These are phyloP conservation scores for Neodontobutis hainanensis DNA, from an alignment of 2,113 vertebrate species.

Conservation along the genomic window DNA sequence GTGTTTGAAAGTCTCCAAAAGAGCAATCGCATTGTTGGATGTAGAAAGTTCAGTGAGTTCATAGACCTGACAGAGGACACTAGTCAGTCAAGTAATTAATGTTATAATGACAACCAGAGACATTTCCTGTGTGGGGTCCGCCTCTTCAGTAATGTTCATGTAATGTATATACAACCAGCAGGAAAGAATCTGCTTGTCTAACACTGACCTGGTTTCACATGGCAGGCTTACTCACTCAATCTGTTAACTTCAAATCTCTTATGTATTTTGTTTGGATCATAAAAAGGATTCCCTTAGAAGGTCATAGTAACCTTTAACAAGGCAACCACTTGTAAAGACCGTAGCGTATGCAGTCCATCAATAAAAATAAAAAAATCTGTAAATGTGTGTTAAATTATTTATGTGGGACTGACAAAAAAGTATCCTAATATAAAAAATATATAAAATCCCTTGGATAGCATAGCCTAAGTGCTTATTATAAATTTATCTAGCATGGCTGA, in stretches of 20 bases:
- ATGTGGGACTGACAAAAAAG: constrained; percentile 25
- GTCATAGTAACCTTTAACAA: constrained; percentile 2
- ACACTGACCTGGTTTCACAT: constrained; percentile 29
- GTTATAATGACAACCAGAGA: constrained; percentile 39
- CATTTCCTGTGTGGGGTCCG: constrained; percentile 35
- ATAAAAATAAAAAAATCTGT: not conserved
- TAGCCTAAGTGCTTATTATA: constrained; percentile 68
- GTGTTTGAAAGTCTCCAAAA: not conserved
- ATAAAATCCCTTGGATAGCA: constrained; percentile 47
- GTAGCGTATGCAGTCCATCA: constrained; percentile 2
- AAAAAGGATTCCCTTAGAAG: constrained; percentile 16
- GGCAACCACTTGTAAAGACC: not conserved
- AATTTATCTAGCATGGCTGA: constrained; percentile 58
- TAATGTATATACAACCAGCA: constrained; percentile 28
- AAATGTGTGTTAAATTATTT: constrained; percentile 19
- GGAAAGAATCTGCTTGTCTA: constrained; percentile 25
- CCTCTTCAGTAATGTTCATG: constrained; percentile 2
- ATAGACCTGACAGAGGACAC: constrained; percentile 30
- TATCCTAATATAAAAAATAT: constrained; percentile 23
- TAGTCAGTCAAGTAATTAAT: constrained; percentile 28
- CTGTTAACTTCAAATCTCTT: not conserved
- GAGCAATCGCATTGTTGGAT: constrained; percentile 27
- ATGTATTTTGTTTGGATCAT: not conserved
- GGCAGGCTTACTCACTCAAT: not conserved
- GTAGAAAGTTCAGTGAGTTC: constrained; percentile 35